These are phyloP conservation scores for Diabrotica undecimpunctata DNA, from an alignment of 1,140 invertebrate genomes.

Conservation along the genomic window DNA sequence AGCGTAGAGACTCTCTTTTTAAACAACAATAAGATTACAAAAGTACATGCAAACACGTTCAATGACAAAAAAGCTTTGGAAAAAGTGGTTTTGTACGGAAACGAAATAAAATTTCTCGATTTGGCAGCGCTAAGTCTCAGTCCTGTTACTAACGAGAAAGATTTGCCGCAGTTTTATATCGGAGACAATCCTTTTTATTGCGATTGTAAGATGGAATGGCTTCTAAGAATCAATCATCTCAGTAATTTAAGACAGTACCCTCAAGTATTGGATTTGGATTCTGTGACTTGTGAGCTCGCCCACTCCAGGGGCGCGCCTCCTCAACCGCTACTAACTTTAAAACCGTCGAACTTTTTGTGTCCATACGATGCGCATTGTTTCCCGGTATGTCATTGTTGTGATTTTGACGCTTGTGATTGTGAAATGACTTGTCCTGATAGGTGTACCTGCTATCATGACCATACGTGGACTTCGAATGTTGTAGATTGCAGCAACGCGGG, in stretches of 20 bases:
- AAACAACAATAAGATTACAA: slow-evolving; percentile 71
- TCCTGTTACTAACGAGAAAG: slow-evolving; percentile 59
- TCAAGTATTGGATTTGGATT: slow-evolving; percentile 77
- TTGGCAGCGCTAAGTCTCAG: slow-evolving; percentile 66
- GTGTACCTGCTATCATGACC: slow-evolving; percentile 85
- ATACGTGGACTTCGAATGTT: slow-evolving; percentile 86
- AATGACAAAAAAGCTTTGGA: slow-evolving; percentile 63
- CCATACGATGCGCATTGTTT: slow-evolving; percentile 86
- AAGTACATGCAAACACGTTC: slow-evolving; percentile 70
- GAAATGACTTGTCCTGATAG: slow-evolving; percentile 86
- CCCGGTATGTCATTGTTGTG: slow-evolving; percentile 84
- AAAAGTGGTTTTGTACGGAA: slow-evolving; percentile 72
- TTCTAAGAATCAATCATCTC: slow-evolving; percentile 72
- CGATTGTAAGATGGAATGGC: slow-evolving; percentile 83
- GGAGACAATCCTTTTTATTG: slow-evolving; percentile 78
- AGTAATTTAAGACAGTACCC: slow-evolving; percentile 72
- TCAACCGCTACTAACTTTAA: slow-evolving; percentile 72
- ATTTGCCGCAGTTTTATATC: slow-evolving; percentile 73
- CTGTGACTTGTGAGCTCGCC: slow-evolving; percentile 74
- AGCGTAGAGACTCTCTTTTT: slow-evolving; percentile 70
- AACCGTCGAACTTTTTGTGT: slow-evolving; percentile 80
- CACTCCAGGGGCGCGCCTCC: slow-evolving; percentile 69
- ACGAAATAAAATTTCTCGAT: slow-evolving; percentile 70
- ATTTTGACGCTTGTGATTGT: slow-evolving; percentile 87
- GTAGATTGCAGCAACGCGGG: slow-evolving; percentile 80